Percentiles rank a stretch among this genome's conserved stretches.
phyloP scores from a whole-genome alignment of 30 jellyfish, hydroid and myxozoan species.

The Mastigias papua region DNA sequence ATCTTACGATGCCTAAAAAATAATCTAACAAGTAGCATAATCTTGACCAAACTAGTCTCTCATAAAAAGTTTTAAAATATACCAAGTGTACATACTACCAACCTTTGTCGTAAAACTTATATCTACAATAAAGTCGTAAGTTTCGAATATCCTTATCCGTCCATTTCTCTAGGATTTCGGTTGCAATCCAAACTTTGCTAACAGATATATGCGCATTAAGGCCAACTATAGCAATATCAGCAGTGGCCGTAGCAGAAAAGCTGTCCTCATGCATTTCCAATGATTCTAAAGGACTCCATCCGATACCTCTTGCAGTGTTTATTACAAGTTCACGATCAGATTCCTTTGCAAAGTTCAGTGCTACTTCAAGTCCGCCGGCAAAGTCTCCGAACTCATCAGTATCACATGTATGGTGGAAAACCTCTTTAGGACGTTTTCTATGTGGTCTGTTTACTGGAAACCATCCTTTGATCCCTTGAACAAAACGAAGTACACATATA shows the following conservation, averaged over 20 bases:
- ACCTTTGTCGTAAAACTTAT: slow-evolving; percentile 87
- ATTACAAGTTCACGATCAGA: slow-evolving; percentile 83
- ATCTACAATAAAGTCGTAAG: slow-evolving; percentile 70
- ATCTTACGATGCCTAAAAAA: no score
- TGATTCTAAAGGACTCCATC: slow-evolving; percentile 84
- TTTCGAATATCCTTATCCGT: neutral
- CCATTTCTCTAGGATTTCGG: slow-evolving; percentile 35
- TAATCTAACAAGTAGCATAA: no score
- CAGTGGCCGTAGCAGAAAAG: slow-evolving; percentile 47
- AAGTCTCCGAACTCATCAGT: slow-evolving; percentile 38
- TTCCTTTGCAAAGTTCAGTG: slow-evolving; percentile 64
- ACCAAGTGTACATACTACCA: neutral
- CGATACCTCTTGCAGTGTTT: slow-evolving; percentile 73
- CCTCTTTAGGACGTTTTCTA: neutral
- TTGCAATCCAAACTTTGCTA: slow-evolving; percentile 69
- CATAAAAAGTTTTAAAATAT: no score
- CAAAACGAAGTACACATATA: neutral
- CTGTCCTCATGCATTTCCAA: slow-evolving; percentile 76
- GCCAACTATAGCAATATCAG: slow-evolving; percentile 10
- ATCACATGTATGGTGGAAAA: neutral
- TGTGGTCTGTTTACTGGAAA: slow-evolving; percentile 24
- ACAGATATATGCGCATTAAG: slow-evolving; percentile 33
- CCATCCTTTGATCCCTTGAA: slow-evolving; percentile 86
- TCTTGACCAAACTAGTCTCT: no score
- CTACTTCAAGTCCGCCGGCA: slow-evolving; percentile 82